These are phyloP conservation scores for Megalopta genalis DNA, from an alignment of 1,140 invertebrate species.

Conservation along the genomic window DNA sequence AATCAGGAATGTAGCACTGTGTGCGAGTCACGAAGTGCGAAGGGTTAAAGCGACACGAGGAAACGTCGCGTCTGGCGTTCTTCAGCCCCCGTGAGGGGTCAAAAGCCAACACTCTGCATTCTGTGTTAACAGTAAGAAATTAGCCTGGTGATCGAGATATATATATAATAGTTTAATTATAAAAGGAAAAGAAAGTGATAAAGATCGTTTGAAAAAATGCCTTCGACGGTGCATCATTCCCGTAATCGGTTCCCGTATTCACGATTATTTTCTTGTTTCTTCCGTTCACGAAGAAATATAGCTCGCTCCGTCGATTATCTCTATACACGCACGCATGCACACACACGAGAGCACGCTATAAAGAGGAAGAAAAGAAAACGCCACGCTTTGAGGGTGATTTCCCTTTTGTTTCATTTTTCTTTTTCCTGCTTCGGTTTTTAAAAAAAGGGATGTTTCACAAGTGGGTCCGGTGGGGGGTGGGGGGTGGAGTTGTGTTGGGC, in stretches of 20 bases:
- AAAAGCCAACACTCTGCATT: no score
- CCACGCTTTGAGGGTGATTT: slow-evolving; percentile 17
- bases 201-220: neutral
- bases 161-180: no score
- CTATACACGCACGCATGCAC: slow-evolving; percentile 59
- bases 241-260: slow-evolving; percentile 19
- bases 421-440: neutral
- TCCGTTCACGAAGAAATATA: slow-evolving; percentile 36
- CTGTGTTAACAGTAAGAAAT: no score
- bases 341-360: slow-evolving; percentile 59
- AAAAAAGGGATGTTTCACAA: neutral
- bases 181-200: neutral
- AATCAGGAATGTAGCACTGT: neutral
- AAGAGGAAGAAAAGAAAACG: slow-evolving; percentile 52
- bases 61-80: neutral
- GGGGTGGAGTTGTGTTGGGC: neutral
- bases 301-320: slow-evolving; percentile 54
- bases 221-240: slow-evolving; percentile 53
- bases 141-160: no score
- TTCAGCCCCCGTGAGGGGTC: neutral
- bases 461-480: neutral
- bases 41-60: slow-evolving; percentile 12
- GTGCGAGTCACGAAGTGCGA: no score
- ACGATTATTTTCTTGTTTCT: slow-evolving; percentile 9
- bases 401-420: neutral